phyloP scores from a whole-genome alignment of 2,797 vertebrate genomes.

The Bucorvus abyssinicus region DNA sequence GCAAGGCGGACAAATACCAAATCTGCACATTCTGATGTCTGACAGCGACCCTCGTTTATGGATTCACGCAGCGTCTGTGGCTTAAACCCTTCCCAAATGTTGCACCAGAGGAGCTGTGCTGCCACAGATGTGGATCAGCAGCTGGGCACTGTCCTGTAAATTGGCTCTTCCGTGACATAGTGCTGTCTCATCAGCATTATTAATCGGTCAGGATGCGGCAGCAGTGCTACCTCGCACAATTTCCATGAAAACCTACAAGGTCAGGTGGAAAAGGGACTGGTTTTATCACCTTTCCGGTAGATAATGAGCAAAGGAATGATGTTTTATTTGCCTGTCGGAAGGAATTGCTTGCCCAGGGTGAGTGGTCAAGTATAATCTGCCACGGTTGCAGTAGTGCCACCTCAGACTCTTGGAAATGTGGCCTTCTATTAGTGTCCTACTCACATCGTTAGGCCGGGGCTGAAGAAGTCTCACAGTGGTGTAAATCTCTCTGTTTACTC shows the following conservation, averaged over 20 bases:
- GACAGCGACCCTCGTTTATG: neutral
- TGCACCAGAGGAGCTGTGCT: neutral
- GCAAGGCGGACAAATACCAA: fast-evolving
- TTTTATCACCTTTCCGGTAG: neutral
- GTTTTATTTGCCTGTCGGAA: slow-evolving; percentile 39
- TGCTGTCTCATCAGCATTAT: neutral
- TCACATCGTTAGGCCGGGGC: neutral
- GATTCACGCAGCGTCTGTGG: neutral
- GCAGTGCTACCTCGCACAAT: neutral
- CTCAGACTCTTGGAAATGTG: neutral
- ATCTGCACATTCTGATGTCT: neutral
- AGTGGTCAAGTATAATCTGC: slow-evolving; percentile 11
- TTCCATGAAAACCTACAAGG: neutral
- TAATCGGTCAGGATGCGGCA: neutral
- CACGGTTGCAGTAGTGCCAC: neutral
- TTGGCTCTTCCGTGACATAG: neutral
- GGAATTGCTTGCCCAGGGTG: slow-evolving; percentile 30
- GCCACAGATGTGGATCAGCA: slow-evolving; percentile 29
- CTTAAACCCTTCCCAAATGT: neutral
- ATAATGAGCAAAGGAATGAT: neutral
- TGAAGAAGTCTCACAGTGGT: slow-evolving; percentile 8
- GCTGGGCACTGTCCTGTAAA: neutral
- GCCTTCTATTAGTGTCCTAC: neutral
- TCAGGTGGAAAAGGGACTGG: neutral
- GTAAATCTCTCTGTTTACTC: slow-evolving; percentile 38